Base-by-base conservation (phyloP, 2,113 vertebrate species). In the Equus przewalskii region DNA sequence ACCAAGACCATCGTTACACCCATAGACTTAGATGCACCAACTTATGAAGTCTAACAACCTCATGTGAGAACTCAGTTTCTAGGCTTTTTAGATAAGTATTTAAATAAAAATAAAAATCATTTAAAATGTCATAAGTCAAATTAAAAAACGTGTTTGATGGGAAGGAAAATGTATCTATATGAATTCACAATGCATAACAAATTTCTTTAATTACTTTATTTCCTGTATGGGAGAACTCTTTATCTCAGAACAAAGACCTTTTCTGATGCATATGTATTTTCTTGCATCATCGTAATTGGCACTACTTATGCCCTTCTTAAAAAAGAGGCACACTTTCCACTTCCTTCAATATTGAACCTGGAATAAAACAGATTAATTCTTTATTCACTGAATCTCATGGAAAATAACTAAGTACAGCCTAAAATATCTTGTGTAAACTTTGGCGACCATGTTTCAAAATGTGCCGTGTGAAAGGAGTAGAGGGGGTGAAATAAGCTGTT, bases 351-450 rank as follows among this genome's bases (percentile, higher is more conserved):
- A 13, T 1, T 30, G 44, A 70, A 80, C 94, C 96, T 97, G 65
- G 24, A 96, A 95, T 3, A 93, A 96, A 96, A 94, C 62, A 89
- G 41, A 87, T 79, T 13, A 28, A 36, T 24, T 79, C 5, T 75
- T 76, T 72, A 60, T 56, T 95, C 49, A 70, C 10, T 4, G 9
- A 91, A 28, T 2, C 7, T 41, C 78, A 28, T 41, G 79, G 73
- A 91, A 92, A 62, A 60, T 54, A 82, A 79, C 28, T 26, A 73
- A 36, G 24, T 7, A 44, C 14, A 75, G 15, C 15, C 64, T 88
- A 44, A 83, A 12, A 84, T 46, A 41, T 4, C 36, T 33, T 51
- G 26, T 15, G 8, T 76, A 64, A 70, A 64, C n/a, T 79, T 79
- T 46, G 13, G 26, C 69, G 41, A 60, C 6, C 33, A 5, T 8